A percentile compares a stretch with the other conserved stretches of the same genome.
These are phyloP conservation scores for Corvus hawaiiensis DNA, from an alignment of 2,113 vertebrate species.

Conservation along the genomic window DNA sequence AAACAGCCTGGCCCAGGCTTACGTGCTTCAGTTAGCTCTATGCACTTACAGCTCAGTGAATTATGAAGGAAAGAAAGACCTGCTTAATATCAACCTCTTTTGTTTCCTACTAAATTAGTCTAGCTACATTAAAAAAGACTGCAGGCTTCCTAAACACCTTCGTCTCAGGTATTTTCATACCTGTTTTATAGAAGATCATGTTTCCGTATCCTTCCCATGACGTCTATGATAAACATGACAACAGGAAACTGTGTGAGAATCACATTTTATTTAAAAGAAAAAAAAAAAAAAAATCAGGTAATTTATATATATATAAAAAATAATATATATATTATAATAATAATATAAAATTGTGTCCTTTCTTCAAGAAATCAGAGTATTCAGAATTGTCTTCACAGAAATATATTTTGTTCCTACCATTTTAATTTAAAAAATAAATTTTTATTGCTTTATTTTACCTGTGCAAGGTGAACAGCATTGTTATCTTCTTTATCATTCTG, in stretches of 20 bases:
- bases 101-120: background rate
- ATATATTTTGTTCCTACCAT: background rate
- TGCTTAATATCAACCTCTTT: background rate
- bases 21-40: background rate
- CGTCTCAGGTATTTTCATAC: background rate
- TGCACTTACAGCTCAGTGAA: background rate
- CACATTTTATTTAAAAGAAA: background rate
- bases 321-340: too few species aligned
- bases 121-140: background rate
- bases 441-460: background rate
- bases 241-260: background rate
- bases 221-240: background rate
- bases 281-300: background rate
- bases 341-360: background rate
- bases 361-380: background rate
- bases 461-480: background rate
- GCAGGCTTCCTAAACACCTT: background rate
- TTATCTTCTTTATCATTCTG: background rate
- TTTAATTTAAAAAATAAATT: background rate
- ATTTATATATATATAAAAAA: background rate
- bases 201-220: background rate
- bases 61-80: background rate
- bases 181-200: background rate
- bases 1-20: background rate
- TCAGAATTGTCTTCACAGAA: background rate